A percentile compares a stretch with the other conserved stretches of the same genome.
phyloP scores from a whole-genome alignment of 2,113 vertebrate genomes.

The Sylvia atricapilla region DNA sequence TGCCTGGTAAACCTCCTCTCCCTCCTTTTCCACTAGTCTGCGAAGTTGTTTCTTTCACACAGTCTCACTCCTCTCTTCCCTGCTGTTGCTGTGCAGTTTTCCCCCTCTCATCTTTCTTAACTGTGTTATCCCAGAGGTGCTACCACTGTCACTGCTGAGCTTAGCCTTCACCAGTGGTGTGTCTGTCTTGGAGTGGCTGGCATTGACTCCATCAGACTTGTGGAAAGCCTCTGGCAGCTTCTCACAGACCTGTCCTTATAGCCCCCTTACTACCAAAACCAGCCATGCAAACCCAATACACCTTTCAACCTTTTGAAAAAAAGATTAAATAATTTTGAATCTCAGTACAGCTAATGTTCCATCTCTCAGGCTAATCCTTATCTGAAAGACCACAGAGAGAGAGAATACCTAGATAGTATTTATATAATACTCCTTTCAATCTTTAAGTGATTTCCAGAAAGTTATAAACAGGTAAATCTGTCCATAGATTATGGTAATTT shows the following conservation, averaged over 20 bases:
- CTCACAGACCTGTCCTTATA: not conserved
- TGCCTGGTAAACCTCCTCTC: not conserved
- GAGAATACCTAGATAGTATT: not conserved
- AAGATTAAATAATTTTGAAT: not conserved
- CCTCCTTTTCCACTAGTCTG: not conserved
- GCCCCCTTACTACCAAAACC: not conserved
- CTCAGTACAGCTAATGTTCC: not conserved
- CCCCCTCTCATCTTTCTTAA: not conserved
- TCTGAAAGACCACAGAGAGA: not conserved
- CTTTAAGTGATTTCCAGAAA: not conserved
- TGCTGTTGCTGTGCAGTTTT: not conserved
- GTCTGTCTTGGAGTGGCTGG: accelerated
- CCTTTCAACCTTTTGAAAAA: not conserved
- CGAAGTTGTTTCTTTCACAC: not conserved
- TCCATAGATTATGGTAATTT: conserved; percentile 1
- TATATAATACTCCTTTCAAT: not conserved
- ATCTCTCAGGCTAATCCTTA: not conserved
- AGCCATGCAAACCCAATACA: not conserved
- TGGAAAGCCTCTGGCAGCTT: not conserved
- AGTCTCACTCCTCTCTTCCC: not conserved
- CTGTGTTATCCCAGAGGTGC: accelerated
- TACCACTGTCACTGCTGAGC: accelerated
- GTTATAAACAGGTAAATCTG: not conserved
- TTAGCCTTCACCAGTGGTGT: accelerated
- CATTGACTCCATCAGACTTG: accelerated